Percentiles rank a stretch among this genome's conserved stretches.
Conservation (phyloP, 2,113 vertebrate genomes). For the Leptobrachium ailaonicum region DNA sequence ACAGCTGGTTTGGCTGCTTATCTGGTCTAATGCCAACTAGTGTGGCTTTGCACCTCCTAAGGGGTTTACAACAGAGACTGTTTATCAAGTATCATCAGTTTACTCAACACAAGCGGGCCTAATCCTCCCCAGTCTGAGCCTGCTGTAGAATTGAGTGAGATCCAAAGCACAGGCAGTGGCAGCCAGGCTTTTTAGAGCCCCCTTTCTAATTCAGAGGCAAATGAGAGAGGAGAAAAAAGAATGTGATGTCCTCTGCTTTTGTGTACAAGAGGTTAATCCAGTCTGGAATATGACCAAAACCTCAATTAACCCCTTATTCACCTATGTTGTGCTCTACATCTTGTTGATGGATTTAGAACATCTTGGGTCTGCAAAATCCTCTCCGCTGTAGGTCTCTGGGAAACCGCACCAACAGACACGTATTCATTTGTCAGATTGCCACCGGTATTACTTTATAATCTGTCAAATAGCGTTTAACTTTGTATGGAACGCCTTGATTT, state of each 20-base stretch:
- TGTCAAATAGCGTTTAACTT: too few relatives aligned
- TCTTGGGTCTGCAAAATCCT: too few relatives aligned
- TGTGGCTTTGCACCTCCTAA: constrained; percentile 87
- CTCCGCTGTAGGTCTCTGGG: too few relatives aligned
- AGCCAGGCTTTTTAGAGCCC: constrained; percentile 69
- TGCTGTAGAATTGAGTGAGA: constrained; percentile 73
- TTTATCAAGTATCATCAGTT: constrained; percentile 85
- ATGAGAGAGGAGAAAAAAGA: constrained; percentile 71
- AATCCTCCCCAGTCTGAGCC: constrained; percentile 78
- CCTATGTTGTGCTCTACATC: background rate
- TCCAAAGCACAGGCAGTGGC: constrained; percentile 68
- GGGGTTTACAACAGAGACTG: constrained; percentile 85
- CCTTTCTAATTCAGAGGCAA: constrained; percentile 73
- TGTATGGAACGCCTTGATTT: too few relatives aligned
- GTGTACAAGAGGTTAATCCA: constrained; percentile 77
- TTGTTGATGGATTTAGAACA: too few relatives aligned
- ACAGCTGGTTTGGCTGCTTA: constrained; percentile 98
- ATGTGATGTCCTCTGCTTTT: constrained; percentile 53
- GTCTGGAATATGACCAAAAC: constrained; percentile 75
- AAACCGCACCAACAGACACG: too few relatives aligned
- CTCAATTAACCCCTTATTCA: constrained; percentile 69
- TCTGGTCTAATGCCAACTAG: constrained; percentile 97
- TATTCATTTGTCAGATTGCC: too few relatives aligned
- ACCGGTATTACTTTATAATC: too few relatives aligned
- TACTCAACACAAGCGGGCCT: constrained; percentile 79